Percentiles rank a stretch among this genome's conserved stretches.
These are phyloP conservation scores for Drosophila pachea DNA, from an alignment of 1,140 invertebrate species.

Conservation along the genomic window DNA sequence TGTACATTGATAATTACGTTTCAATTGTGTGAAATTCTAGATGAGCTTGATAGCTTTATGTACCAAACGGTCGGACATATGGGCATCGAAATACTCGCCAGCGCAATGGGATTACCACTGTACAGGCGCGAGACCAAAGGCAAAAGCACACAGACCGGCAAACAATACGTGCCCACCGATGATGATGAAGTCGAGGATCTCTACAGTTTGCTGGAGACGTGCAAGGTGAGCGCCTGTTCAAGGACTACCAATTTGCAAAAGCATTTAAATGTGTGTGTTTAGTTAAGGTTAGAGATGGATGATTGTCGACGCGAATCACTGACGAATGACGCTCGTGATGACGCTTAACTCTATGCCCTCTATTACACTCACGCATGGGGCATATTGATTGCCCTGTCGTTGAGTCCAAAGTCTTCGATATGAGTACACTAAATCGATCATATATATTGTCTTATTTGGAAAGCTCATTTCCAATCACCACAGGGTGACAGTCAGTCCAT, in stretches of 20 bases:
- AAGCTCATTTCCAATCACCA: too few species aligned
- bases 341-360: constrained; percentile 9
- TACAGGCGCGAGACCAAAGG: constrained; percentile 92
- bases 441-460: background rate
- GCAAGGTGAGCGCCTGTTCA: constrained; percentile 85
- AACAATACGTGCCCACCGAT: constrained; percentile 90
- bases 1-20: background rate
- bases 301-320: constrained; percentile 15
- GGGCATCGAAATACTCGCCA: constrained; percentile 93
- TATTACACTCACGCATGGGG: background rate
- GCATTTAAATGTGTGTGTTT: background rate
- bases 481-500: background rate
- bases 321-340: constrained; percentile 13
- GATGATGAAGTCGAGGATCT: constrained; percentile 99
- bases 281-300: constrained; percentile 15
- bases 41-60: constrained; percentile 99
- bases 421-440: background rate
- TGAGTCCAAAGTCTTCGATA: background rate
- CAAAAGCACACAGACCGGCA: constrained; percentile 86
- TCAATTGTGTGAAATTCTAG: constrained; percentile 80
- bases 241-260: constrained; percentile 4
- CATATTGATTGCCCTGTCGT: background rate
- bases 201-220: constrained; percentile 88
- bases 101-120: constrained; percentile 95
- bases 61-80: constrained; percentile 99